Conservation (phyloP, 2,797 vertebrate genomes). For the Crenichthys baileyi region DNA sequence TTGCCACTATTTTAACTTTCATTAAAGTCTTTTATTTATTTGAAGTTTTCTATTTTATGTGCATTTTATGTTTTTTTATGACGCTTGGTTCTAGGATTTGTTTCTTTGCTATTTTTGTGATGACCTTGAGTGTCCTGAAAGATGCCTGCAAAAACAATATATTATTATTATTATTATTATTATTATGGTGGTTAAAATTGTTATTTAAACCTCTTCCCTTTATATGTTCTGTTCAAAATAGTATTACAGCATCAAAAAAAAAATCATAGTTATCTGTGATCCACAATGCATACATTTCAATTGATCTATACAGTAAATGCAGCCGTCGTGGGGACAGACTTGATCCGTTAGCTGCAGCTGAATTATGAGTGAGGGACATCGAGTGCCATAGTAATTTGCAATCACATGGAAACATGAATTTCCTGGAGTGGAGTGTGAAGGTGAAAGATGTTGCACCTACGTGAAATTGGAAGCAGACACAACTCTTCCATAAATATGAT, state of each 20-base stretch:
- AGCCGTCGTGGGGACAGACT: conserved; percentile 64
- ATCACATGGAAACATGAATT: conserved; percentile 70
- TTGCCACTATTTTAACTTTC: no score
- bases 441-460: conserved; percentile 73
- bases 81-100: no score
- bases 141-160: no score
- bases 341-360: conserved; percentile 63
- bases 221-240: conserved; percentile 61
- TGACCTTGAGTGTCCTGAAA: no score
- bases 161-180: no score
- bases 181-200: no score
- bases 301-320: conserved; percentile 74
- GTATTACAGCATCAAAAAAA: conserved; percentile 64
- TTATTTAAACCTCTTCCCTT: conserved; percentile 17
- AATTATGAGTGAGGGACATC: conserved; percentile 49
- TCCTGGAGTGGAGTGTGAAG: conserved; percentile 68
- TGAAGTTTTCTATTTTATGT: no score
- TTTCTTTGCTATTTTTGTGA: no score
- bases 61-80: no score
- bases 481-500: conserved; percentile 79
- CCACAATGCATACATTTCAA: conserved; percentile 66
- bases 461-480: conserved; percentile 75
- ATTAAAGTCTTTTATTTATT: no score
- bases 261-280: conserved; percentile 75
- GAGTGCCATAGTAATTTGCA: conserved; percentile 68